A percentile compares a stretch with the other conserved stretches of the same genome.
Conservation (phyloP, 2,888 invertebrate genomes). For the Drosophila lacicola region DNA sequence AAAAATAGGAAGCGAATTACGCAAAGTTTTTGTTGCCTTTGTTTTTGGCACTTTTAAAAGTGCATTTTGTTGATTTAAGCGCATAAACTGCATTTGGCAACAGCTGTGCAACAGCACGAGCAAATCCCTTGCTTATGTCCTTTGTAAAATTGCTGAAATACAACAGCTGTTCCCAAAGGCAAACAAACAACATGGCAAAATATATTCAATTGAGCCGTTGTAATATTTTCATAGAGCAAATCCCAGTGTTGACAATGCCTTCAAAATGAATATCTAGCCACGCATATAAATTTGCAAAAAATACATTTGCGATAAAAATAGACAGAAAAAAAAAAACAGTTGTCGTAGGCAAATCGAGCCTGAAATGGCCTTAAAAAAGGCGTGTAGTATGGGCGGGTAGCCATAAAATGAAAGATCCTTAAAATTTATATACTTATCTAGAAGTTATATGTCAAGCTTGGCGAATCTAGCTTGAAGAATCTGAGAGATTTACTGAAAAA, state of each 20-base stretch:
- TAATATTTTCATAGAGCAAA: slow-evolving; percentile 21
- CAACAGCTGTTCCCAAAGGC: slow-evolving; percentile 10
- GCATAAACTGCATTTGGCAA: slow-evolving; percentile 9
- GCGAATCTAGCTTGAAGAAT: too few relatives aligned
- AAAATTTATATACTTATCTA: too few relatives aligned
- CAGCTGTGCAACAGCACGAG: slow-evolving; percentile 11
- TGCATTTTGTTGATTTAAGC: slow-evolving; percentile 19
- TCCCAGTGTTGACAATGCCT: slow-evolving; percentile 35
- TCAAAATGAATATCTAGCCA: slow-evolving; percentile 11
- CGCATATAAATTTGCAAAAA: background rate
- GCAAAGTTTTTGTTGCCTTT: background rate
- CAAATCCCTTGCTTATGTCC: slow-evolving; percentile 11
- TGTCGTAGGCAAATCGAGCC: too few relatives aligned
- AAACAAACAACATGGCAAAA: slow-evolving; percentile 2
- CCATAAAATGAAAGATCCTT: too few relatives aligned
- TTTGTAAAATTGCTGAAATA: slow-evolving; percentile 9
- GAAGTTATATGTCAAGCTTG: too few relatives aligned
- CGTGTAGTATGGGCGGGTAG: too few relatives aligned
- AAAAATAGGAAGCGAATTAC: background rate
- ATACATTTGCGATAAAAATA: too few relatives aligned
- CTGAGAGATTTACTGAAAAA: too few relatives aligned
- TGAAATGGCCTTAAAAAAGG: too few relatives aligned
- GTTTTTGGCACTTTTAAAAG: background rate
- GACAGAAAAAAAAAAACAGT: too few relatives aligned
- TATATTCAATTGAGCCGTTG: slow-evolving; percentile 17